phyloP scores from a whole-genome alignment of 92 coral and sea anemone genomes.

The Bergia sp. region DNA sequence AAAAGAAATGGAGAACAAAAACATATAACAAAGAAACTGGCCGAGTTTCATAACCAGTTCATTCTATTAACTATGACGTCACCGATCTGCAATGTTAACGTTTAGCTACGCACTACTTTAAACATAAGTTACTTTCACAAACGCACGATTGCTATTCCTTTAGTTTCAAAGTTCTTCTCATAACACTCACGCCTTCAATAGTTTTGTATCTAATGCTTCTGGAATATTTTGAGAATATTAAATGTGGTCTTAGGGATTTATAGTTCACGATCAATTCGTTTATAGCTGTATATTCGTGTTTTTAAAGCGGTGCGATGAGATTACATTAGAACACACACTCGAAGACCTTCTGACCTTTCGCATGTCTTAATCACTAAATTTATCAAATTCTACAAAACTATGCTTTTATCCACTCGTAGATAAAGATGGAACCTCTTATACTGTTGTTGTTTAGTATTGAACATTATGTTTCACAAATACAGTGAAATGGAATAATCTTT shows the following conservation, averaged over 20 bases:
- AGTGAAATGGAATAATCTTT: neutral
- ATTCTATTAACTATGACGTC: too few species aligned
- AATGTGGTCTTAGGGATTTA: neutral
- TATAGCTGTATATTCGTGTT: neutral
- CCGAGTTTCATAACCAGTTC: too few species aligned
- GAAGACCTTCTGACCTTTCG: conserved; percentile 25
- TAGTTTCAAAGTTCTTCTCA: too few species aligned
- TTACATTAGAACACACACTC: neutral
- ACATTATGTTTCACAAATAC: neutral
- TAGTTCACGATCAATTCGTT: neutral
- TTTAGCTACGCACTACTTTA: too few species aligned
- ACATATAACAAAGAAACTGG: too few species aligned
- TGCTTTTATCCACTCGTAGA: conserved; percentile 25
- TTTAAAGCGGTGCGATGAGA: neutral
- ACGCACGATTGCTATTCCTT: neutral
- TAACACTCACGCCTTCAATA: neutral
- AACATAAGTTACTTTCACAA: too few species aligned
- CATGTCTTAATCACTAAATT: conserved; percentile 11
- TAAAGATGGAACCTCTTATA: conserved; percentile 6
- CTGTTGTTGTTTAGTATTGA: neutral
- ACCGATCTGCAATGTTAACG: too few species aligned
- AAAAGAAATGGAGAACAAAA: too few species aligned
- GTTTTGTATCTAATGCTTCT: neutral
- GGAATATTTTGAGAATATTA: neutral
- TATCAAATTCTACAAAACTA: conserved; percentile 24